Evolutionary conservation across 2,797 vertebrate genomes (phyloP), one percentile per base, ranked within the genome.

Genomic region (Crocodylus rhombifer): DNA sequence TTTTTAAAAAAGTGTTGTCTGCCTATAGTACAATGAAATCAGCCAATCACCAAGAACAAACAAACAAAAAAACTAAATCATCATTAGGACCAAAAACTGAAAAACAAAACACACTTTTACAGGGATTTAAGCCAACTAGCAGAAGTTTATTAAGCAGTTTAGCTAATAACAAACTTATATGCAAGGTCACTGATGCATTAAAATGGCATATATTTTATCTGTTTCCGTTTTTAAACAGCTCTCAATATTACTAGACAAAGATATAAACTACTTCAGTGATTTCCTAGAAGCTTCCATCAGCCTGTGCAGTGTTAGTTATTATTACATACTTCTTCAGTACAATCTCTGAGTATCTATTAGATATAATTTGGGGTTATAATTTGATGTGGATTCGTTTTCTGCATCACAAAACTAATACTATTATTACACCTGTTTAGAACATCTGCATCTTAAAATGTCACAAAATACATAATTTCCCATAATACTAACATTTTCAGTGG

Each of bases 1-100:
- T 85, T 82, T 92, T 75, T 82, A 60, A 88, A 86, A 94, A 94
- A 84, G 86, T 95, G 82, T 85, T 33, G n/a, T 77, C 94, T 42
- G 33, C 21, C 23, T 71, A 42, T 33, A 25, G 28, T 55, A 76
- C 88, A 75, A 10, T 21, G 42, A 92, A 76, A 36, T 71, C 69
- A 42, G 25, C 33, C 87, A n/a, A 85, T 65, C 65, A 84, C 56
- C 64, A 65, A 71, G 42, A 42, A 71, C 42, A 25, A 9, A 71
- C 14, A 71, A 42, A 23, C 69, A 71, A 3, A 67, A 92, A 80
- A 69, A 91, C 73, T 60, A 15, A 51, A 89, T 42, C 42, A 77
- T 84, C 51, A 62, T 80, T 26, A 62, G 69, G 74, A 86, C 26
- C 25, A 61, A 77, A 36, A 84, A 92, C 4, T 10, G 23, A 4